Evolutionary conservation across 2,113 vertebrate species (phyloP), one percentile per base, ranked within the genome.

Genomic region (Geococcyx californianus): DNA sequence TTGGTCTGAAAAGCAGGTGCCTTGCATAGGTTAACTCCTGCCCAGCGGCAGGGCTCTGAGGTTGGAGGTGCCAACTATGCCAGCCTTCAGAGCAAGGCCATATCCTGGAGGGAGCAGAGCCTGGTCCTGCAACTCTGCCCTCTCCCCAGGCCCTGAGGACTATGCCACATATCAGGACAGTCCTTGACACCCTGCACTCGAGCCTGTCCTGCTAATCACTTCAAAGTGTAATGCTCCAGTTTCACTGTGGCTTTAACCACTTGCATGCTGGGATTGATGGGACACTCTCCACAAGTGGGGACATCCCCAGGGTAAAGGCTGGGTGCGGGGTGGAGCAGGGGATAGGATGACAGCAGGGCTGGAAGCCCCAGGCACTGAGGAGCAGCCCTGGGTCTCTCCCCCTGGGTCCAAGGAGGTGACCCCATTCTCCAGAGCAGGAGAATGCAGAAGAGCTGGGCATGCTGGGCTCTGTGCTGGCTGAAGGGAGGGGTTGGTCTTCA

Each of bases 401-500:
- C 6, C 26, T 1, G 4, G 6, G 14, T 45, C 74, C 58, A 54
- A 49, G 78, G 67, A 91, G 13, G 16, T 85, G 24, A 3, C 18
- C 29, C 26, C 54, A 80, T 59, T 44, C 52, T 94, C 44, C 1
- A 2, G 69, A 92, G 92, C 60, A 79, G 64, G 68, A 78, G 58
- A 80, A 58, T 84, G 52, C 34, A 75, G 69, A 92, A 72, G 45
- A 75, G 47, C 73, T 79, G 84, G 44, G 55, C 6, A 2, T 8
- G 5, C 86, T 67, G 60, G 85, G 64, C 56, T 94, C 88, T 11
- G 23, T 1, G 0, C 47, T 67, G 95, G 68, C 52, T 89, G 80
- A 12, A 31, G 81, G 73, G 64, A 64, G 91, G 73, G 91, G 68
- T 16, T 84, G 54, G 36, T 93, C 73, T 94, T 96, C 93, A 97